These are phyloP conservation scores for Rotaria socialis DNA, from an alignment of 2,888 invertebrate species.

Conservation along the genomic window DNA sequence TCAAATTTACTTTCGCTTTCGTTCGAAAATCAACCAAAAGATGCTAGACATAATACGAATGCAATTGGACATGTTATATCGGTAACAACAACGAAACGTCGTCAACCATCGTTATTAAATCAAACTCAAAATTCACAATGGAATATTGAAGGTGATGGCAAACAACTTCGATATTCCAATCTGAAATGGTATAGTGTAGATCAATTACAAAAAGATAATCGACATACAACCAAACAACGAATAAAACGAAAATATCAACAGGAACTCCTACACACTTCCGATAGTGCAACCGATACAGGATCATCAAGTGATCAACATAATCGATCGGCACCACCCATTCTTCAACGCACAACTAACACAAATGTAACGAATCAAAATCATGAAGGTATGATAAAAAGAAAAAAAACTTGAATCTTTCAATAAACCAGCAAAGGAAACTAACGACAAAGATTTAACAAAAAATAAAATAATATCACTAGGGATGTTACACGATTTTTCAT, in stretches of 20 bases:
- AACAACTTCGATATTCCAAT: neutral
- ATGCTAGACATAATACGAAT: neutral
- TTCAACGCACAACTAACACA: neutral
- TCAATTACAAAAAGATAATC: neutral
- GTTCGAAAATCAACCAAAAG: neutral
- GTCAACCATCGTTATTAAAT: neutral
- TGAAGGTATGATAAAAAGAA: neutral
- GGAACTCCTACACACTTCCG: neutral
- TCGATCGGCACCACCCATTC: constrained; percentile 25
- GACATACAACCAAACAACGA: neutral
- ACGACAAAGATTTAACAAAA: too few species aligned
- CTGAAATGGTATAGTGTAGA: constrained; percentile 12
- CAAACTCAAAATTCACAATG: neutral
- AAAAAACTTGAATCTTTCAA: too few species aligned
- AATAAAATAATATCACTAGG: too few species aligned
- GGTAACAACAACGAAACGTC: neutral
- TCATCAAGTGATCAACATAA: neutral
- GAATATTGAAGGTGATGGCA: constrained; percentile 15
- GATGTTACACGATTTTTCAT: too few species aligned
- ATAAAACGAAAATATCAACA: neutral
- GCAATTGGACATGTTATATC: neutral
- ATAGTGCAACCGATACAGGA: neutral
- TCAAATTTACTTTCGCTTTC: neutral
- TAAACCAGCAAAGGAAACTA: too few species aligned
- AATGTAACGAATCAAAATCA: neutral